Evolutionary conservation across 1,140 invertebrate genomes (phyloP), one percentile per base, ranked within the genome.

Genomic region (Calliopsis andreniformis): DNA sequence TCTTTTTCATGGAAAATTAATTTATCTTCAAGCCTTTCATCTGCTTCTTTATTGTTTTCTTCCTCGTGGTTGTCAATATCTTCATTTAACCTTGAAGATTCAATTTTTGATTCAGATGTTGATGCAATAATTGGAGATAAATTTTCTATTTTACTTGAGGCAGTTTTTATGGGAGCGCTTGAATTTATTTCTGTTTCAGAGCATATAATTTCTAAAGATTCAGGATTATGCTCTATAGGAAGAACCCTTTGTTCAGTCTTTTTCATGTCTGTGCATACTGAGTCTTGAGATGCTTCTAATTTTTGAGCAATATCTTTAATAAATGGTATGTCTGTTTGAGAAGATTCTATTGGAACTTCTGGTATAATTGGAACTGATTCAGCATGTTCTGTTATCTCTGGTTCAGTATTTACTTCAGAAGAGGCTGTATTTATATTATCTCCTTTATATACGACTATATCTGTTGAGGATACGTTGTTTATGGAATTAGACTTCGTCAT

Each of bases 91-190:
- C 43, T n/a, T 20, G 14, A 6, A 10, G 8, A 30, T 32, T 53
- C 28, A 25, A 28, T 1, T 32, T 14, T 42, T 20, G 4, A 3
- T 30, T 45, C 53, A 55, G 25, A 10, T 8, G 18, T 14, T 14
- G 43, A 4, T 23, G 14, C n/a, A 14, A 4, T n/a, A 49, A 7
- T 0, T 2, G 16, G 1, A 23, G 25, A 45, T 0, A 53, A 8
- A 49, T 16, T 62, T 8, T 69, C 42, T 8, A 32, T 16, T 2
- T 56, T 69, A 2, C 63, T 66, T 20, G 63, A 20, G 1, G 64
- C 58, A 51, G 56, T 53, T 55, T 81, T 59, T 0, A 28, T 71
- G 8, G 58, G 68, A 18, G 75, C 8, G 14, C 35, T 39, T 14
- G 62, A 30, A 0, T 39, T 47, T 10, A 25, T 43, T 10, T 47